Conservation (phyloP, 2,113 vertebrate genomes). For the Oenanthe melanoleuca region DNA sequence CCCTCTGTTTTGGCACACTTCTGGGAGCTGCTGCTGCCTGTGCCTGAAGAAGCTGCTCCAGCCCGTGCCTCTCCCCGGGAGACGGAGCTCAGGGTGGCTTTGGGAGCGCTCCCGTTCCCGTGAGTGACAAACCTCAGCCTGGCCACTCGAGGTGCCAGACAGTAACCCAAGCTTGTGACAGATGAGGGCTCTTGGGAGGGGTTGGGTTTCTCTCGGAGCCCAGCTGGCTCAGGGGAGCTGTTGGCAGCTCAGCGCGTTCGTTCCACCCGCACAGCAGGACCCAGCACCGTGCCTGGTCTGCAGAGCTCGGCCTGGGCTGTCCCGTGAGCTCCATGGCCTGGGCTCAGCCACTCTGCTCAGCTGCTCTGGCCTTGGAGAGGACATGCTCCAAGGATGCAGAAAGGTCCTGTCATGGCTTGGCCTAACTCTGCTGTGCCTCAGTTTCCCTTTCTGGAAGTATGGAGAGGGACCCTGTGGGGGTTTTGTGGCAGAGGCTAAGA, state of each 20-base stretch:
- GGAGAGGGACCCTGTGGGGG: not conserved
- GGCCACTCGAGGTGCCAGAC: constrained; percentile 9
- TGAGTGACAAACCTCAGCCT: constrained; percentile 43
- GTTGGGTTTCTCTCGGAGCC: not conserved
- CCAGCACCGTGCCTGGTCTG: rapidly evolving
- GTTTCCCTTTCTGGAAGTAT: not conserved
- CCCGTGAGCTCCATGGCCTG: not conserved
- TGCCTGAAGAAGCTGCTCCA: not conserved
- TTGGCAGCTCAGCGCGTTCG: constrained; percentile 4
- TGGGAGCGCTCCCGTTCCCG: not conserved
- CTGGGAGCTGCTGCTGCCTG: not conserved
- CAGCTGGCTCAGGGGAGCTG: constrained; percentile 22
- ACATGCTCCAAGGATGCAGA: not conserved
- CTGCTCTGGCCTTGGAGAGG: rapidly evolving
- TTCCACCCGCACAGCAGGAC: rapidly evolving
- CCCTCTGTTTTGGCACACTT: rapidly evolving
- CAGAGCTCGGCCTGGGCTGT: not conserved
- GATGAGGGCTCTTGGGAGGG: constrained; percentile 17
- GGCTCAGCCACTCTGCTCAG: not conserved
- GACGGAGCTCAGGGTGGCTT: not conserved
- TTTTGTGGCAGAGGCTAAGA: not conserved
- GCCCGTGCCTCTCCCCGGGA: not conserved
- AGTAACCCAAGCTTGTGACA: constrained; percentile 32
- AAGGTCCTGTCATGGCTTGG: not conserved
- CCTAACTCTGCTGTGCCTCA: not conserved